phyloP scores from a whole-genome alignment of 2,888 invertebrate genomes.

The Oligia strigilis region DNA sequence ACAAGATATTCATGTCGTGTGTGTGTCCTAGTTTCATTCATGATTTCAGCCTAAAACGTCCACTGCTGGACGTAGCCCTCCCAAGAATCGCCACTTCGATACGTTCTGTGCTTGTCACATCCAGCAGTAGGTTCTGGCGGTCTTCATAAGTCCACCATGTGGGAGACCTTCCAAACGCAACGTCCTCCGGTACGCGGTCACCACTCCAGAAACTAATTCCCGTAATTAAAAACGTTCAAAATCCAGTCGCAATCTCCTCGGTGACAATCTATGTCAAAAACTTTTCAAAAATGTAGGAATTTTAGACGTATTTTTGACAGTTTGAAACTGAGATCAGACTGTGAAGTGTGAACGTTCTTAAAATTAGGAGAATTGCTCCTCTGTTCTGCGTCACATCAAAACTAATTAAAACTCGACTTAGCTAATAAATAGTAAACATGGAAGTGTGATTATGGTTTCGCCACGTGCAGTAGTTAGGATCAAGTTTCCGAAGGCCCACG shows the following conservation, averaged over 20 bases:
- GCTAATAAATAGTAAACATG: slow-evolving; percentile 46
- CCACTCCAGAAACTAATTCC: neutral
- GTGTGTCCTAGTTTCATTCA: neutral
- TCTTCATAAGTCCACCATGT: neutral
- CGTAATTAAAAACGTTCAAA: too few species aligned
- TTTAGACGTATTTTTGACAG: too few species aligned
- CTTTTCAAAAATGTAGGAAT: too few species aligned
- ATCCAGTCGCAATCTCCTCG: too few species aligned
- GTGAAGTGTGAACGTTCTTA: too few species aligned
- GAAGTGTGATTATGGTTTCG: slow-evolving; percentile 49
- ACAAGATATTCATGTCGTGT: neutral
- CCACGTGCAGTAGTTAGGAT: slow-evolving; percentile 53
- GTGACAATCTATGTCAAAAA: too few species aligned
- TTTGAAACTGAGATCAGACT: too few species aligned
- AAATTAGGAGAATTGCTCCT: too few species aligned
- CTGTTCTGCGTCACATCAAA: neutral
- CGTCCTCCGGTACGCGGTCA: neutral
- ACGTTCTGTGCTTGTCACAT: too few species aligned
- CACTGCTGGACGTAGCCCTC: neutral
- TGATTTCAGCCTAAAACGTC: neutral
- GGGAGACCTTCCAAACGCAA: neutral
- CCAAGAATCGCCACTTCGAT: neutral
- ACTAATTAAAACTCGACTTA: slow-evolving; percentile 37
- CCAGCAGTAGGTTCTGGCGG: neutral
- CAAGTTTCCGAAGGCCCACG: slow-evolving; percentile 61